These are phyloP conservation scores for Anomalospiza imberbis DNA, from an alignment of 2,797 vertebrate species.

Conservation along the genomic window DNA sequence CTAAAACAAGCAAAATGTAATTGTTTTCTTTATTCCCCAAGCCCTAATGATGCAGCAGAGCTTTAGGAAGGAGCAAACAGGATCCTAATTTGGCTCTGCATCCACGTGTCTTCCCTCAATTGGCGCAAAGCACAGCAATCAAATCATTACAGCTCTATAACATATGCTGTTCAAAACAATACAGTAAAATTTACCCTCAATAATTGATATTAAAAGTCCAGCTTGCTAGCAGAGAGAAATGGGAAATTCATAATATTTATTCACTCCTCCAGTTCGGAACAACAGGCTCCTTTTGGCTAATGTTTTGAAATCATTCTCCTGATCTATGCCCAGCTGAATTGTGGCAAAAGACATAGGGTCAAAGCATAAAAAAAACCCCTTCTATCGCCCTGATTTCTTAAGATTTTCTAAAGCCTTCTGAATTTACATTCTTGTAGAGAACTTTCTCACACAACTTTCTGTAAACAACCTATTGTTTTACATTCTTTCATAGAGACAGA, in stretches of 20 bases:
- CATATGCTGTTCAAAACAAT: not conserved
- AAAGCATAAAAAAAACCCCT: not conserved
- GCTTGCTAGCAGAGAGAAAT: not conserved
- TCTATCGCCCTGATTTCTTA: too few relatives aligned
- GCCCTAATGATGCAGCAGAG: not conserved
- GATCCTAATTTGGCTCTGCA: not conserved
- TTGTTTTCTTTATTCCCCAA: not conserved
- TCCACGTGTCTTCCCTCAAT: not conserved
- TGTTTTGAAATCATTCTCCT: not conserved
- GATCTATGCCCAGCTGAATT: not conserved
- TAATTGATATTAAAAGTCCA: slow-evolving; percentile 12
- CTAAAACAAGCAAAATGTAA: not conserved
- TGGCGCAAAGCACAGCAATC: not conserved
- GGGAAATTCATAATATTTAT: not conserved
- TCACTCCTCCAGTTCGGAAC: not conserved
- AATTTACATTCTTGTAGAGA: too few relatives aligned
- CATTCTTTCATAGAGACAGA: too few relatives aligned
- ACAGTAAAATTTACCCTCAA: not conserved
- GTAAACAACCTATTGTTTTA: too few relatives aligned
- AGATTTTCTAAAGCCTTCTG: too few relatives aligned
- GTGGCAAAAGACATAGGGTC: not conserved
- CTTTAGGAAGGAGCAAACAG: not conserved
- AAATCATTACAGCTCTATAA: not conserved
- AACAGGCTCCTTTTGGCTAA: not conserved
- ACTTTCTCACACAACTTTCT: too few relatives aligned